Conservation (phyloP, 2,888 invertebrate species). For the Idaea dimidiata region DNA sequence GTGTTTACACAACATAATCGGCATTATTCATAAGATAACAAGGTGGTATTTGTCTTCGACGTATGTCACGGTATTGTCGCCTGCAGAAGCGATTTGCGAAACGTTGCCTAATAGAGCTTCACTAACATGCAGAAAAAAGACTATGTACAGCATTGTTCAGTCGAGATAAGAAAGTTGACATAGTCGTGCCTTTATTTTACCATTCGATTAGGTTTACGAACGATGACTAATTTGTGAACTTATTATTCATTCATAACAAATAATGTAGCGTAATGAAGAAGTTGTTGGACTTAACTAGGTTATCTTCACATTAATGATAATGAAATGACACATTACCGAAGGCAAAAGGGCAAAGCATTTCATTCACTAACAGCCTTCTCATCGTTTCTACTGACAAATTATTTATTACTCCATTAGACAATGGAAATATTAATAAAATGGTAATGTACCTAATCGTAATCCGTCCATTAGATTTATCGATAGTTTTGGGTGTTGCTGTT, state of each 20-base stretch:
- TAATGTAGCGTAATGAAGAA: background rate
- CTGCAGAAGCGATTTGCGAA: conserved; percentile 72
- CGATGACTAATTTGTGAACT: conserved; percentile 22
- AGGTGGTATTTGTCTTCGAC: conserved; percentile 71
- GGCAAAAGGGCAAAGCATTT: background rate
- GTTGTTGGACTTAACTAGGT: background rate
- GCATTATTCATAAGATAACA: conserved; percentile 80
- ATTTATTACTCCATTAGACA: conserved; percentile 3
- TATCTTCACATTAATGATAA: background rate
- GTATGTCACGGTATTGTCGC: conserved; percentile 71
- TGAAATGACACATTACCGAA: background rate
- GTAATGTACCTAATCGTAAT: conserved; percentile 5
- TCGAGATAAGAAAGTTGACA: conserved; percentile 51
- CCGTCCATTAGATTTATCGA: conserved; percentile 1
- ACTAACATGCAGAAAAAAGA: conserved; percentile 43
- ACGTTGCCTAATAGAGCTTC: conserved; percentile 64
- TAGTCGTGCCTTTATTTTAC: conserved; percentile 38
- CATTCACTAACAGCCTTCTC: background rate
- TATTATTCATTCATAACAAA: conserved; percentile 11
- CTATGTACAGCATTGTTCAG: conserved; percentile 27
- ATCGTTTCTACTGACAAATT: background rate
- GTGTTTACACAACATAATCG: conserved; percentile 77
- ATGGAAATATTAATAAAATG: background rate
- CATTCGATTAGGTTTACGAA: conserved; percentile 21
- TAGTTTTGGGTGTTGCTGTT: conserved; percentile 31